Percentiles rank a stretch among this genome's conserved stretches.
Conservation (phyloP, 1,140 invertebrate species). For the Diorhabda carinulata region DNA sequence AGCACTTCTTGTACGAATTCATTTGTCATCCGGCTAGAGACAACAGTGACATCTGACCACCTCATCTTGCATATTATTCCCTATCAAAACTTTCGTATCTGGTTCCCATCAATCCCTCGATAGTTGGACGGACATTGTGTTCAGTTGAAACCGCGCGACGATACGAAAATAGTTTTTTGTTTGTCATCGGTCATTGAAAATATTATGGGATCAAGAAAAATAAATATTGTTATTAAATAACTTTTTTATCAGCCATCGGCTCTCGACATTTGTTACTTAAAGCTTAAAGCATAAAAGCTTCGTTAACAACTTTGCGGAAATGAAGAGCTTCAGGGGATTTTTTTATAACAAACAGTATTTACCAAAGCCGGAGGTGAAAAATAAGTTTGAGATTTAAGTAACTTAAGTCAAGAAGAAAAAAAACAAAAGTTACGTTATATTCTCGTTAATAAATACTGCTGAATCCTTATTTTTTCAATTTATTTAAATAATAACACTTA, state of each 20-base stretch:
- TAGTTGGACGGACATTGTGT: slow-evolving; percentile 19
- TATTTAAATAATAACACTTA: no score
- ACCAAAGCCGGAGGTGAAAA: no score
- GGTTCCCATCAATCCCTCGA: slow-evolving; percentile 36
- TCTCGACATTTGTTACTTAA: neutral
- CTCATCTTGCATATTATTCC: slow-evolving; percentile 36
- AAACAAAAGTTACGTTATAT: no score
- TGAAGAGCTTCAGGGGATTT: no score
- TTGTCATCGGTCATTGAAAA: slow-evolving; percentile 2
- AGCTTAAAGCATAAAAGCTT: no score
- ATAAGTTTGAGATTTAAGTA: no score
- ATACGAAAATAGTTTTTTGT: slow-evolving; percentile 14
- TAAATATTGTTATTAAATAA: neutral
- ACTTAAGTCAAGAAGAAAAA: no score
- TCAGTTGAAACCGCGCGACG: neutral
- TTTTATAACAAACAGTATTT: no score
- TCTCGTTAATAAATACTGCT: no score
- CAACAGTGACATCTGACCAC: slow-evolving; percentile 39
- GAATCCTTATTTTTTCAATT: no score
- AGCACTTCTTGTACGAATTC: slow-evolving; percentile 34
- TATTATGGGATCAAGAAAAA: neutral
- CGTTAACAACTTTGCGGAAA: no score
- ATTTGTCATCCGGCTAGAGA: slow-evolving; percentile 39
- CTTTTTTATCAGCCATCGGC: neutral
- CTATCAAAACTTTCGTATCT: slow-evolving; percentile 28